Percentiles rank a stretch among this genome's conserved stretches.
Conservation (phyloP, 2,797 vertebrate species). For the Coluber constrictor region DNA sequence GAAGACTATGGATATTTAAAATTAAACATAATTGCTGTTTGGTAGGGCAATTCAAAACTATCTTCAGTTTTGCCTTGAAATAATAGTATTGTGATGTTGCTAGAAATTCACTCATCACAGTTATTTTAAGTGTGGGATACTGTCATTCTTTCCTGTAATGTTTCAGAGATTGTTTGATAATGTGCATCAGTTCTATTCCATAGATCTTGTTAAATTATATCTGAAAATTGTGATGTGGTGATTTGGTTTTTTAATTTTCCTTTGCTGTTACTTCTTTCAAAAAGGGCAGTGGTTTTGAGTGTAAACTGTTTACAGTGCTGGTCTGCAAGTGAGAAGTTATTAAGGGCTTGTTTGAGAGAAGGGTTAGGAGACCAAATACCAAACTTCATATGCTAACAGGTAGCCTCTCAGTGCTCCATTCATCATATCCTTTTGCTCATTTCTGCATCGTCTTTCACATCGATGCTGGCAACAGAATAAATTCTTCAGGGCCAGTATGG, state of each 20-base stretch:
- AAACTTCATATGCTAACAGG: neutral
- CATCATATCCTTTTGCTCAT: neutral
- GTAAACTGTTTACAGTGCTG: neutral
- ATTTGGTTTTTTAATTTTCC: neutral
- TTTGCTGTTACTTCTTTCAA: neutral
- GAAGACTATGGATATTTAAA: neutral
- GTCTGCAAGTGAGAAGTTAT: neutral
- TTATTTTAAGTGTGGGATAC: neutral
- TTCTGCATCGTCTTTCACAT: neutral
- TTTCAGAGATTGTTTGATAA: neutral
- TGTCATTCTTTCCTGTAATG: slow-evolving; percentile 1
- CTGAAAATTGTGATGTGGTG: neutral
- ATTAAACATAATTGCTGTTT: neutral
- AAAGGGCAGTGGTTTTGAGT: neutral
- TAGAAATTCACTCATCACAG: neutral
- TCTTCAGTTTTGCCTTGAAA: neutral
- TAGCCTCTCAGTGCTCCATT: neutral
- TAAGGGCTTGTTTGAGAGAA: neutral
- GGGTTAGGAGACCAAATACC: neutral
- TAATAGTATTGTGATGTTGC: neutral
- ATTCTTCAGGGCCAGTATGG: neutral
- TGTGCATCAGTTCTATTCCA: neutral
- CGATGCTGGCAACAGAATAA: neutral
- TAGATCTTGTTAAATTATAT: neutral
- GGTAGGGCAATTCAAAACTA: neutral